Evolutionary conservation across 2,888 invertebrate genomes (phyloP), one percentile per base, ranked within the genome.

Genomic region (Serripes groenlandicus): DNA sequence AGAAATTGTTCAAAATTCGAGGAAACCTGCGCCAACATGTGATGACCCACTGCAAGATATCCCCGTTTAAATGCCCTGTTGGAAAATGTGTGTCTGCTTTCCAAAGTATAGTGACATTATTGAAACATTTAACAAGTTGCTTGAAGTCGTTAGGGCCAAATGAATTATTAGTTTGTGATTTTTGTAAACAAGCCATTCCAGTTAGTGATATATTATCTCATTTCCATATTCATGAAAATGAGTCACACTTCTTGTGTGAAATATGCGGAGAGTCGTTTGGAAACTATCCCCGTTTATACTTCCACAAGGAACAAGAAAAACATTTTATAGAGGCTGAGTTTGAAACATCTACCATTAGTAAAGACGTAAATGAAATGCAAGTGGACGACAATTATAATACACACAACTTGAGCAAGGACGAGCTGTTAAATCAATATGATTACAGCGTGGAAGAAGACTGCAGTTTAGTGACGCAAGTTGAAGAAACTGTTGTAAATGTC

Each of bases 61-160:
- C 28, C 18, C 80, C 80, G 34, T 75, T 62, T 58, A 66, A 75
- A 58, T 80, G 80, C 37, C 70, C 72, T n/a, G 42, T 75, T 2
- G 9, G n/a, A 9, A 35, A 60, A 9, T 80, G 80, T 49, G 0
- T 32, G 0, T 28, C 35, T 15, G 15, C 18, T 11, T 80, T 62
- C 37, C 32, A 28, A 35, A 54, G 54, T 58, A 11, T 72, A 15
- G 21, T 23, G 26, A 9, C 28, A 23, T 28, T 72, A 9, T 15
- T 72, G 5, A 11, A 11, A 4, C 72, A 72, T 34, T 23, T 9
- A 54, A 4, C 32, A 49, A 52, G 4, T 15, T 70, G 72, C 23
- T 58, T 37, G 7, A 23, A 28, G 23, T n/a, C 23, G 4, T n/a
- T 23, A 18, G 37, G 4, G 7, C n/a, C 21, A 11, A 32, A 7